These are phyloP conservation scores for Ichneumoninae sp. DNA, from an alignment of 2,888 invertebrate genomes.

Conservation along the genomic window DNA sequence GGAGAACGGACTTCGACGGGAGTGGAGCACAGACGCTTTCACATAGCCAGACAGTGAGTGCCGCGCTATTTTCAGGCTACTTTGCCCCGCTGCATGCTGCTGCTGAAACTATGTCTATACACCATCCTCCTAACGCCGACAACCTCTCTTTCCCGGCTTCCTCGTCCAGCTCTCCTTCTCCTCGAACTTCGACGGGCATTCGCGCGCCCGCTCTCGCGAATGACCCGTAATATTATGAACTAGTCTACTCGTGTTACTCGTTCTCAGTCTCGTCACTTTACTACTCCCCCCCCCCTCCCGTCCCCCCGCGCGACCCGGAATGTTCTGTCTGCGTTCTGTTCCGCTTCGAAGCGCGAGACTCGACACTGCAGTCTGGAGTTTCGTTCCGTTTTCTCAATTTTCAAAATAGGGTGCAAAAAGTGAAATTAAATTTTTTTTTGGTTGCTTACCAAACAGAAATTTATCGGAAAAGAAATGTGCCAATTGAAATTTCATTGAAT, in stretches of 20 bases:
- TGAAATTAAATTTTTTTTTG: not conserved
- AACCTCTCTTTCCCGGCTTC: slow-evolving; percentile 11
- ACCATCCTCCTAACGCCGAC: slow-evolving; percentile 1
- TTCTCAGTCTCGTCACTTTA: not conserved
- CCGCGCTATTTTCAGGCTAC: slow-evolving; percentile 80
- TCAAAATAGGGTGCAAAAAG: not conserved
- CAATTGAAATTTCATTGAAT: not conserved
- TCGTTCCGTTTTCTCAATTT: not conserved
- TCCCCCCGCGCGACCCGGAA: not conserved
- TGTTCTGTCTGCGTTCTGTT: not conserved
- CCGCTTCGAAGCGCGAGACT: not conserved
- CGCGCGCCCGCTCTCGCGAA: slow-evolving; percentile 5
- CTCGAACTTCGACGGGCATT: not conserved
- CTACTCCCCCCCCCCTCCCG: not conserved
- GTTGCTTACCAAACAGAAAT: not conserved
- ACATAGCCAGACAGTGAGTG: slow-evolving; percentile 83
- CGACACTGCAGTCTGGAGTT: not conserved
- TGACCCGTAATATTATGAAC: not conserved
- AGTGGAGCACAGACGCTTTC: slow-evolving; percentile 75
- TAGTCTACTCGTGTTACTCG: not conserved
- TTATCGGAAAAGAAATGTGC: not conserved
- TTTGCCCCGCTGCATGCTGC: slow-evolving; percentile 37
- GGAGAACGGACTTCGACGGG: slow-evolving; percentile 63
- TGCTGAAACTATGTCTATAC: not conserved
- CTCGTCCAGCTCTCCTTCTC: slow-evolving; percentile 4